Conservation (phyloP, 2,888 invertebrate species). For the Alcis repandata region DNA sequence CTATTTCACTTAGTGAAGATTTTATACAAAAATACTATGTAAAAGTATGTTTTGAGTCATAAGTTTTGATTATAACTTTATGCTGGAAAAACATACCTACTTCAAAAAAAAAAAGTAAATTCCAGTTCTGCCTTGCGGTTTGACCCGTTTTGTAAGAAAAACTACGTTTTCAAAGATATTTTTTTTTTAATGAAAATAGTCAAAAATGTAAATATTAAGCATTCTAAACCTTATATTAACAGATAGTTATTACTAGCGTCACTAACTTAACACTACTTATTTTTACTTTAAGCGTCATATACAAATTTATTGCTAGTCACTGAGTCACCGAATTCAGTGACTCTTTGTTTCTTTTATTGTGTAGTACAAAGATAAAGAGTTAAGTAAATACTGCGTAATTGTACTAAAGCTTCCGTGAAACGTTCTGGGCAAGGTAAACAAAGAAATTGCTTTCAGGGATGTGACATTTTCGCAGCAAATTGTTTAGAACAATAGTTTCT, state of each 20-base stretch:
- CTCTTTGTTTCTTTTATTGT: background rate
- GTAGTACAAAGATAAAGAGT: background rate
- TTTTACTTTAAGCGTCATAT: no score
- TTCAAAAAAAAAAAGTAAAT: no score
- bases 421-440: conserved; percentile 11
- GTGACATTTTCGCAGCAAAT: conserved; percentile 20
- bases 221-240: no score
- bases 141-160: background rate
- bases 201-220: background rate
- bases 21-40: conserved; percentile 22
- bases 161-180: background rate
- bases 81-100: no score
- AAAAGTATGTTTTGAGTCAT: conserved; percentile 4
- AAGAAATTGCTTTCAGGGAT: conserved; percentile 28
- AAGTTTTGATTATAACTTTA: conserved; percentile 12
- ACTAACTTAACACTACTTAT: background rate
- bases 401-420: conserved; percentile 18
- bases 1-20: conserved; percentile 23
- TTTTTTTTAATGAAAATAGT: background rate
- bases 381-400: conserved; percentile 7
- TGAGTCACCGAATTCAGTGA: background rate
- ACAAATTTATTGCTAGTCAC: background rate
- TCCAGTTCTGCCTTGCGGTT: background rate
- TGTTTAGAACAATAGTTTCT: conserved; percentile 5
- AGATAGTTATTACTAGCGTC: no score